Base-by-base conservation (phyloP, 2,113 vertebrate species). In the Zapornia atra region DNA sequence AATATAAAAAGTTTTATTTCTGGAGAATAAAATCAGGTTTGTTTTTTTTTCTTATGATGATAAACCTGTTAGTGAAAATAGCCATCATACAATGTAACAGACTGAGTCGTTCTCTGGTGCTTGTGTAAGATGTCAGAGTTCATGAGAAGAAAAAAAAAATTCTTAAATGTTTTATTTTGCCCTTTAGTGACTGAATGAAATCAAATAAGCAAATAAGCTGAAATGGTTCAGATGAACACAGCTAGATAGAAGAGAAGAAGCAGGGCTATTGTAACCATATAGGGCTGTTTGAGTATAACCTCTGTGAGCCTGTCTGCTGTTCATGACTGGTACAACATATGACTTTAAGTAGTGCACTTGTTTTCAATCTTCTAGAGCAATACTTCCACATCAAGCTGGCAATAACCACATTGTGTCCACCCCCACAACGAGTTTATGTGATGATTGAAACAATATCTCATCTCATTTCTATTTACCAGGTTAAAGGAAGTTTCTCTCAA, bases 361-460 rank as follows among this genome's bases (percentile, higher is more conserved):
- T 90, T 96, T 93, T 88, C 72, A 70, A 2, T 73, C 57, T 86
- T 82, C 60, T 54, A 51, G 59, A 96, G 57, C 48, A 94, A 75
- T n/a, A 88, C 31, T 50, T 94, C 20, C 51, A 92, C 82, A 93
- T 92, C 92, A 96, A 86, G 31, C 28, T 92, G 86, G 61, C 85
- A 87, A 66, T 60, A 91, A 82, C 50, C 2, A 21, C 26, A 57
- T 42, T 51, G 50, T 93, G 71, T 56, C 75, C 82, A 80, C 31
- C 70, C 33, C 59, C 75, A 63, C 76, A 86, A 85, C 1, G 5
- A 86, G 12, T 91, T 92, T 82, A 94, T 93, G 76, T n/a, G 51
- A 48, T 92, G 65, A 95, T 36, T 97, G 96, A 92, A 97, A 94
- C 92, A 92, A 76, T 94, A 91, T 82, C 42, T 94, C 70, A 87